A percentile compares a stretch with the other conserved stretches of the same genome.
Conservation (phyloP, 2,113 vertebrate genomes). For the Halichoerus grypus region DNA sequence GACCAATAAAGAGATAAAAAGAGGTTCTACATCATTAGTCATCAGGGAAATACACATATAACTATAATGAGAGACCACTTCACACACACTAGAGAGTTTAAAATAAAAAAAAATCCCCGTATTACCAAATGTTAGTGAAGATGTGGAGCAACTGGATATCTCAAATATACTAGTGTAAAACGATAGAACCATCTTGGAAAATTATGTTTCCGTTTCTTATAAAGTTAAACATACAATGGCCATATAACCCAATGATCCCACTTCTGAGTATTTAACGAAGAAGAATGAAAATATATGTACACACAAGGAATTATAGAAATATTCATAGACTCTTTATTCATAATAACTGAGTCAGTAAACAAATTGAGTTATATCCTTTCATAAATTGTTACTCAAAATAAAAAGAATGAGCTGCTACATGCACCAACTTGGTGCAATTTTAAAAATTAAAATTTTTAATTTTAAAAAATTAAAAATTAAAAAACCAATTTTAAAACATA, state of each 20-base stretch:
- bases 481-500: neutral
- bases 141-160: neutral
- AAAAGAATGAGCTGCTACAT: neutral
- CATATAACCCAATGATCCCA: neutral
- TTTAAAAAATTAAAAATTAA: neutral
- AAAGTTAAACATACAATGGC: neutral
- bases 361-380: neutral
- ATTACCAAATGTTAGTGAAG: neutral
- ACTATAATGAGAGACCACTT: neutral
- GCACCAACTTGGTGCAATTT: neutral
- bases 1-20: neutral
- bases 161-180: neutral
- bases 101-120: neutral
- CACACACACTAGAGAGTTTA: neutral
- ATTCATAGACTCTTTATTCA: neutral
- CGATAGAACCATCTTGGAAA: neutral
- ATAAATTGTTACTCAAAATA: neutral
- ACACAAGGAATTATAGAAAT: neutral
- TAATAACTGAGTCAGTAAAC: neutral
- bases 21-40: neutral
- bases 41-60: neutral
- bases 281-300: neutral
- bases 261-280: neutral
- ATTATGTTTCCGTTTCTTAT: neutral
- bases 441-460: neutral